Percentiles rank a stretch among this genome's conserved stretches.
Evolutionary conservation across 2,888 invertebrate genomes (phyloP).

Genomic region (Ormyrus thymus): DNA sequence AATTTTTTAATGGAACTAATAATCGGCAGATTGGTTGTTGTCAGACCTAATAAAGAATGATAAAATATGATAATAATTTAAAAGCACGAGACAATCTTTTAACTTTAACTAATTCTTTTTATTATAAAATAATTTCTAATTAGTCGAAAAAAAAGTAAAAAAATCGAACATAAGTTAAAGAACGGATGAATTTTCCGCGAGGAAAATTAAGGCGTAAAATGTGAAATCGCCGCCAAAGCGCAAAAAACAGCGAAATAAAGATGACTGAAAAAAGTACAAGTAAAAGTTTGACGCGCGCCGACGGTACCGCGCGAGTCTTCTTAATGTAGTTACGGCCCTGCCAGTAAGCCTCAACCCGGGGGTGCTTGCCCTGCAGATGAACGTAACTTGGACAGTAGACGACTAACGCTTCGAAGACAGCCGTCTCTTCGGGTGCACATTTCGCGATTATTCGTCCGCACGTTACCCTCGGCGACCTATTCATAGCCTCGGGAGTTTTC

Average conservation of each 20-base stretch:
- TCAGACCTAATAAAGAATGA: too few relatives aligned
- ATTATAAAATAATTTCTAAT: too few relatives aligned
- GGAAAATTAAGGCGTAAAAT: neutral
- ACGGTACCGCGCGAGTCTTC: constrained; percentile 2
- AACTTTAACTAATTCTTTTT: too few relatives aligned
- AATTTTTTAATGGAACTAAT: too few relatives aligned
- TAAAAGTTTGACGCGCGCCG: constrained; percentile 1
- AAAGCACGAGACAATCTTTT: too few relatives aligned
- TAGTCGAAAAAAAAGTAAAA: too few relatives aligned
- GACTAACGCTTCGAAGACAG: constrained; percentile 60
- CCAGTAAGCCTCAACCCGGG: constrained; percentile 65
- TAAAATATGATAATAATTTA: too few relatives aligned
- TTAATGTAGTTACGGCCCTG: constrained; percentile 66
- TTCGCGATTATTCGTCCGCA: constrained; percentile 17
- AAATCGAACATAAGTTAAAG: too few relatives aligned
- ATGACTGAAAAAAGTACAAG: neutral
- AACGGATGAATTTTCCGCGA: too few relatives aligned
- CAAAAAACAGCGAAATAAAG: neutral
- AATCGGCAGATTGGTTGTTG: too few relatives aligned
- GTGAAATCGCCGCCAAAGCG: neutral
- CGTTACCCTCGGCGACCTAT: neutral
- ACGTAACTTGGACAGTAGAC: constrained; percentile 65
- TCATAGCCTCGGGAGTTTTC: neutral
- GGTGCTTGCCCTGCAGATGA: constrained; percentile 70
- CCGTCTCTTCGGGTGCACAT: constrained; percentile 13